Percentiles rank a stretch among this genome's conserved stretches.
Evolutionary conservation across 2,888 invertebrate genomes (phyloP).

Genomic region (Tanytarsus gracilentus): DNA sequence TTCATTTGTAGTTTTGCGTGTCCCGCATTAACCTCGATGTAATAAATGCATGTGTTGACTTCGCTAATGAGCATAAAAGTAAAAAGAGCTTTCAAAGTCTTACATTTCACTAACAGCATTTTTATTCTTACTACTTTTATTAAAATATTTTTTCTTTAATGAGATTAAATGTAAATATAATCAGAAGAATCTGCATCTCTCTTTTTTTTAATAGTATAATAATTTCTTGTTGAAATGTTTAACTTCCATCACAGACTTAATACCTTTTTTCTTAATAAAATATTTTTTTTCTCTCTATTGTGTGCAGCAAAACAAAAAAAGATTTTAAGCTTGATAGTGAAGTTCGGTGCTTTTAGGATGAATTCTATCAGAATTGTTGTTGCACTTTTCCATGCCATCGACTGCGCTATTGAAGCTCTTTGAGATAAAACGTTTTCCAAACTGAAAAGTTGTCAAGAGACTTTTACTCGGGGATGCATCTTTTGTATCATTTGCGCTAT

Average conservation of each 20-base stretch:
- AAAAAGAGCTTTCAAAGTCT: no score
- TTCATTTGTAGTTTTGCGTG: no score
- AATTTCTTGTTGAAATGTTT: neutral
- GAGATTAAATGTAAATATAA: neutral
- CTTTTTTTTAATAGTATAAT: slow-evolving; percentile 16
- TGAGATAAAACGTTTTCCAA: slow-evolving; percentile 11
- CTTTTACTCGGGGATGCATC: neutral
- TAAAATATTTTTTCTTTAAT: slow-evolving; percentile 4
- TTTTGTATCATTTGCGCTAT: neutral
- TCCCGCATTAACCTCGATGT: no score
- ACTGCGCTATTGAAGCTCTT: slow-evolving; percentile 20
- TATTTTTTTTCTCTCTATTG: neutral
- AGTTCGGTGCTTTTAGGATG: slow-evolving; percentile 11
- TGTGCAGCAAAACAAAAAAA: neutral
- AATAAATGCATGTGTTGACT: no score
- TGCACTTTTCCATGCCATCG: neutral
- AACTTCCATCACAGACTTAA: slow-evolving; percentile 17
- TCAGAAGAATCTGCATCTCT: slow-evolving; percentile 29
- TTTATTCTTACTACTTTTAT: neutral
- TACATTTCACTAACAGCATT: neutral
- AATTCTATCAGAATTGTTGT: neutral
- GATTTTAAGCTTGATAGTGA: neutral
- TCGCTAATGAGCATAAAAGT: neutral
- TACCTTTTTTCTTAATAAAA: slow-evolving; percentile 14
- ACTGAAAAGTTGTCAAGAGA: slow-evolving; percentile 14